A percentile compares a stretch with the other conserved stretches of the same genome.
These are phyloP conservation scores for Lithophane socia DNA, from an alignment of 2,888 invertebrate genomes.

Conservation along the genomic window DNA sequence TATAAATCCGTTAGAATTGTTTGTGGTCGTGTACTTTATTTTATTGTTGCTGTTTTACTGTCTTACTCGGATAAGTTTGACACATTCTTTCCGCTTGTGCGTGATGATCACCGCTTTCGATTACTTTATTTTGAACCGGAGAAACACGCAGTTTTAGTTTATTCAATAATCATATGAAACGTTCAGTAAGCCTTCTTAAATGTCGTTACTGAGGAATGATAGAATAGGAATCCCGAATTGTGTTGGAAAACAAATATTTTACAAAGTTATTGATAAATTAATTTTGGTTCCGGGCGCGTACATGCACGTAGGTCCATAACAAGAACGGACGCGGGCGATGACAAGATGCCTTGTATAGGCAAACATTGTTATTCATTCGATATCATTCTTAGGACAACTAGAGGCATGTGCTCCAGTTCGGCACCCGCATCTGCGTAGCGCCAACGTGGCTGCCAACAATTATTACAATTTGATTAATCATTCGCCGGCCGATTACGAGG, in stretches of 20 bases:
- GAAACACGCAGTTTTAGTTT: constrained; percentile 55
- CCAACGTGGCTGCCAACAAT: constrained; percentile 89
- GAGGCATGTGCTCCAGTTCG: constrained; percentile 88
- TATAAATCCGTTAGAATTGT: constrained; percentile 80
- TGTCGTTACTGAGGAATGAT: constrained; percentile 3
- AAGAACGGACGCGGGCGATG: constrained; percentile 69
- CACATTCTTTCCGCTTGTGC: constrained; percentile 90
- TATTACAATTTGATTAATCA: constrained; percentile 91
- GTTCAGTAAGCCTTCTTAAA: constrained; percentile 50
- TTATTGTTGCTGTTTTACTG: constrained; percentile 83
- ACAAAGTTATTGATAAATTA: neutral
- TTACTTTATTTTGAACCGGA: constrained; percentile 73
- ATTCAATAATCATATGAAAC: constrained; percentile 28
- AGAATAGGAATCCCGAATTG: constrained; percentile 32
- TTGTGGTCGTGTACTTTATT: constrained; percentile 84
- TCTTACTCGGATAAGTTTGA: constrained; percentile 84
- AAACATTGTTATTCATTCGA: constrained; percentile 77
- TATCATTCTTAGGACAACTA: constrained; percentile 90
- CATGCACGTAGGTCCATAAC: constrained; percentile 77
- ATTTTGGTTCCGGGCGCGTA: constrained; percentile 81
- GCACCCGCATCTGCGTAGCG: constrained; percentile 87
- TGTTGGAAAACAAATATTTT: constrained; percentile 16
- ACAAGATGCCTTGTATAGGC: constrained; percentile 50
- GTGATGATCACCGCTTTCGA: constrained; percentile 89
- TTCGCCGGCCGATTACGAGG: constrained; percentile 85